A percentile compares a stretch with the other conserved stretches of the same genome.
Evolutionary conservation across 1,140 invertebrate species (phyloP).

Genomic region (Drosophila chauvacae): DNA sequence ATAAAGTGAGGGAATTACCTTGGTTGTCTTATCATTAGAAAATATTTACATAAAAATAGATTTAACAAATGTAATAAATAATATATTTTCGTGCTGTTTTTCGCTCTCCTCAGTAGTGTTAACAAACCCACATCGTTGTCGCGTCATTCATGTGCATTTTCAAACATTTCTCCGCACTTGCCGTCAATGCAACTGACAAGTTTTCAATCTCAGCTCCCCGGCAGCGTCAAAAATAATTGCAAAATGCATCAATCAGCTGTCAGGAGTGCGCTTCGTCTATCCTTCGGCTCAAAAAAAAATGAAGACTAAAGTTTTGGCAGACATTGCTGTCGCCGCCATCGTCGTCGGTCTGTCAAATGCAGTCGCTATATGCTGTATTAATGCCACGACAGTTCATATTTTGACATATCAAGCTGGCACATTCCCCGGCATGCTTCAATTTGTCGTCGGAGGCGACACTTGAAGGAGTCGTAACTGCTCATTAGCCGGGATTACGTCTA

Average conservation of each 20-base stretch:
- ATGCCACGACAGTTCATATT: conserved; percentile 56
- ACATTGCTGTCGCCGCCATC: conserved; percentile 43
- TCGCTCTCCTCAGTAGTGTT: conserved; percentile 19
- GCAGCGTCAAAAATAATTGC: conserved; percentile 78
- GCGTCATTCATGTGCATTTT: conserved; percentile 60
- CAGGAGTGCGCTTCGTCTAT: conserved; percentile 47
- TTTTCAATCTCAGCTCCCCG: conserved; percentile 72
- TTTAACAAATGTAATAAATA: background rate
- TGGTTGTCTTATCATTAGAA: background rate
- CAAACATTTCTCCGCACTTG: conserved; percentile 28
- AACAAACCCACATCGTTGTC: conserved; percentile 51
- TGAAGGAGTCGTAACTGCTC: conserved; percentile 62
- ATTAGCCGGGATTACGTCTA: conserved; percentile 78
- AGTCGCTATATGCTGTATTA: conserved; percentile 48
- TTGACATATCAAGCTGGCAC: conserved; percentile 39
- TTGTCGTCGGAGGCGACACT: conserved; percentile 39
- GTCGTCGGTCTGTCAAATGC: conserved; percentile 54
- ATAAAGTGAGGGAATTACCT: background rate
- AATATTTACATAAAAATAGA: background rate
- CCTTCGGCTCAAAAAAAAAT: conserved; percentile 22
- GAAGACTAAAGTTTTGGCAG: conserved; percentile 36
- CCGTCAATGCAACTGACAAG: conserved; percentile 73
- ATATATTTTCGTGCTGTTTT: background rate
- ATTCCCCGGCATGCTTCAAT: conserved; percentile 36
- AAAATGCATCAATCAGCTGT: conserved; percentile 81